Conservation (phyloP, 2,113 vertebrate species). For the Cichladusa arquata region DNA sequence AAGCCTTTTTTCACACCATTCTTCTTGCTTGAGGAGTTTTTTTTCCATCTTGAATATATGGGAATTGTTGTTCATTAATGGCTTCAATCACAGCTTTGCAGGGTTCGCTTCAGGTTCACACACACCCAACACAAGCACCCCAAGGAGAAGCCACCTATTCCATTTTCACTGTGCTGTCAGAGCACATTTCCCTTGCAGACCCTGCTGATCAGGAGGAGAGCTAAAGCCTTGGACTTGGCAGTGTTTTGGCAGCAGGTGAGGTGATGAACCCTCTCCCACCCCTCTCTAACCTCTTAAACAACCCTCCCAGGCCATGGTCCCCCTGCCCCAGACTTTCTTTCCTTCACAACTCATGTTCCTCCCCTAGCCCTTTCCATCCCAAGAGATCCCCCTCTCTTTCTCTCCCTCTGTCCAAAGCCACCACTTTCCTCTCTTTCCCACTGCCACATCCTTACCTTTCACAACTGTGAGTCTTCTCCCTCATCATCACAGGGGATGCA, state of each 20-base stretch:
- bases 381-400: background rate
- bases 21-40: background rate
- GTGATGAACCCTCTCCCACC: accelerated
- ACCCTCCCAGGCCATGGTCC: accelerated
- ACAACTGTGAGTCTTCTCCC: background rate
- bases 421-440: background rate
- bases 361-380: background rate
- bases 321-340: background rate
- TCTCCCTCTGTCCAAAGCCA: background rate
- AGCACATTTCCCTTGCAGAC: accelerated
- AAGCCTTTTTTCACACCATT: background rate
- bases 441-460: background rate
- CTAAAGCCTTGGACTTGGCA: background rate
- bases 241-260: background rate
- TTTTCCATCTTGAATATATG: background rate
- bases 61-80: background rate
- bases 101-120: background rate
- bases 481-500: background rate
- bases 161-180: background rate
- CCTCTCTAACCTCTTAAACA: background rate
- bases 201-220: background rate
- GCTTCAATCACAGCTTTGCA: background rate
- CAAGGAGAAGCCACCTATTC: background rate
- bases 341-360: background rate
- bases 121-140: background rate